Conservation (phyloP, 2,113 vertebrate genomes). For the Pycnonotus jocosus region DNA sequence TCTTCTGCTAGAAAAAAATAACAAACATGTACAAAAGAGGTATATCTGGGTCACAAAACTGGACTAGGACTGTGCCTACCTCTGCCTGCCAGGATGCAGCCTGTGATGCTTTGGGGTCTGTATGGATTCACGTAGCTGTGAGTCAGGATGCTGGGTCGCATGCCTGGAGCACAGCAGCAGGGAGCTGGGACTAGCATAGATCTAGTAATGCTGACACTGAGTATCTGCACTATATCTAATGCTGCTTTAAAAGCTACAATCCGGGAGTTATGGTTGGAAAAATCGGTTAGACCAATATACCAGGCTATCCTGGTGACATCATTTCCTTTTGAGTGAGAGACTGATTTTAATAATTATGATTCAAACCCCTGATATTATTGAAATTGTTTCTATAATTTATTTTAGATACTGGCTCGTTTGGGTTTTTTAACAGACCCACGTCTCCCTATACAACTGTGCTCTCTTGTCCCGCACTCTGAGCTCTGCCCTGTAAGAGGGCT, state of each 20-base stretch:
- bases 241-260: not conserved
- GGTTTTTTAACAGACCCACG: accelerated
- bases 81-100: not conserved
- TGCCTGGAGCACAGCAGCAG: not conserved
- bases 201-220: not conserved
- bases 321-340: not conserved
- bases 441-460: accelerated
- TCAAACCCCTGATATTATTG: not conserved
- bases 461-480: not conserved
- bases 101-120: not conserved
- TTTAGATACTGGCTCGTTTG: not conserved
- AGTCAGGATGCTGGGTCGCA: accelerated
- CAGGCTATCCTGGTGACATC: not conserved
- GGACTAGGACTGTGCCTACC: not conserved
- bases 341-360: not conserved
- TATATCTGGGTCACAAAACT: not conserved
- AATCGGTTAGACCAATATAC: not conserved
- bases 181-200: too few relatives aligned
- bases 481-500: not conserved
- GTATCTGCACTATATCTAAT: not conserved
- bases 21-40: not conserved
- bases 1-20: not conserved
- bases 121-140: not conserved
- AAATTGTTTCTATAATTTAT: not conserved
- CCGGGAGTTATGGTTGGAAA: not conserved